Percentiles rank a stretch among this genome's conserved stretches.
Conservation (phyloP, 2,113 vertebrate genomes). For the Cynocephalus volans region DNA sequence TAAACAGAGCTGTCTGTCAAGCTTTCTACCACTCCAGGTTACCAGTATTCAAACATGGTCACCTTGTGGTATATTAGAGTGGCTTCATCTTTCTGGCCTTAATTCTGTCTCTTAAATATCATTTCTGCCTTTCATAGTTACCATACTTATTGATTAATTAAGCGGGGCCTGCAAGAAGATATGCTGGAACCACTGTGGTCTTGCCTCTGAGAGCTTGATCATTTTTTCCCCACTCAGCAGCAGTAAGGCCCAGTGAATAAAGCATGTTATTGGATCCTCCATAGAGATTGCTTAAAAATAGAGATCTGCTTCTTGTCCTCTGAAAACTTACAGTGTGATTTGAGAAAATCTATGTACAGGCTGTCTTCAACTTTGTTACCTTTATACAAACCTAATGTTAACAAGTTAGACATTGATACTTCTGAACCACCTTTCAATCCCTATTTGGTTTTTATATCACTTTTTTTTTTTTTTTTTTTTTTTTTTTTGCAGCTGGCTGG, state of each 20-base stretch:
- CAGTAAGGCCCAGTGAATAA: neutral
- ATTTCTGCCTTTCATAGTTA: neutral
- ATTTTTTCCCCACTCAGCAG: neutral
- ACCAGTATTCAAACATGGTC: slow-evolving; percentile 35
- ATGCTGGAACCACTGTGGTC: neutral
- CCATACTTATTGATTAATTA: neutral
- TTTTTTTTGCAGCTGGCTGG: too few species aligned
- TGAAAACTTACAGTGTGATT: neutral
- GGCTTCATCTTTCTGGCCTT: neutral
- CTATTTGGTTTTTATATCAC: neutral
- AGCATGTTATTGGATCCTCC: neutral
- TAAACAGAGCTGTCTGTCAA: neutral
- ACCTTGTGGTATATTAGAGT: slow-evolving; percentile 58
- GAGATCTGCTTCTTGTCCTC: neutral
- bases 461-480: neutral
- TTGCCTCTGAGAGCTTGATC: neutral
- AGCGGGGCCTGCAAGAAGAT: neutral
- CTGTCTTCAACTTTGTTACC: neutral
- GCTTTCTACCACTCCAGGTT: neutral
- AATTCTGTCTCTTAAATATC: neutral
- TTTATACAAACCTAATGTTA: slow-evolving; percentile 52
- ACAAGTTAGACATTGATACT: neutral
- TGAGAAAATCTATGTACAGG: neutral
- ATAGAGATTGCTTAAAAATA: slow-evolving; percentile 8
- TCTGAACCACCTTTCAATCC: neutral